A percentile compares a stretch with the other conserved stretches of the same genome.
These are phyloP conservation scores for Centroberyx gerrardi DNA, from an alignment of 2,797 vertebrate species.

Conservation along the genomic window DNA sequence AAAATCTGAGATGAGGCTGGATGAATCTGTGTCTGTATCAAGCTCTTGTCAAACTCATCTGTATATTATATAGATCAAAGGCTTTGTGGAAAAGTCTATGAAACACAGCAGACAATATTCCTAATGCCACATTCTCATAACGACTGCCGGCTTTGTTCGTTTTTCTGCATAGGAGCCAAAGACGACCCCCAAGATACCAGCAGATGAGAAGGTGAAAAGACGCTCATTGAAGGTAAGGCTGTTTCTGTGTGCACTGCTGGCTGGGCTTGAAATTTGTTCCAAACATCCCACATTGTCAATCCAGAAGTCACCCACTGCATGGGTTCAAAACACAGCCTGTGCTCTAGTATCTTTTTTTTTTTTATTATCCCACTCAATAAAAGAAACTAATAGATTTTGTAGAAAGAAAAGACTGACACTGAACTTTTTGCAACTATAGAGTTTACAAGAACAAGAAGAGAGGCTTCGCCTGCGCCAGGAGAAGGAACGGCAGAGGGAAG, in stretches of 20 bases:
- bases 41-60: not conserved
- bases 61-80: not conserved
- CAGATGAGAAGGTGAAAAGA: conserved; percentile 77
- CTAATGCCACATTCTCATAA: not conserved
- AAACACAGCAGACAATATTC: not conserved
- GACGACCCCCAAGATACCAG: conserved; percentile 67
- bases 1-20: not conserved
- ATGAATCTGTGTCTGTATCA: not conserved
- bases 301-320: not conserved
- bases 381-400: not conserved
- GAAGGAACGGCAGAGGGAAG: conserved; percentile 90
- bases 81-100: not conserved
- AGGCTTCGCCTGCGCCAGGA: conserved; percentile 86
- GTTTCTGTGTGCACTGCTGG: not conserved
- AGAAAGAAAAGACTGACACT: conserved; percentile 4
- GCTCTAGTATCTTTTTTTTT: no score
- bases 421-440: conserved; percentile 55
- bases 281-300: not conserved
- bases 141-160: not conserved
- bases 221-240: conserved; percentile 82
- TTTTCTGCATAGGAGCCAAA: conserved; percentile 69
- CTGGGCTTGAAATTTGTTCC: not conserved
- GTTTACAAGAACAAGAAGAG: conserved; percentile 82
- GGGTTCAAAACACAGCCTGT: no score
- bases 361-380: not conserved